A percentile compares a stretch with the other conserved stretches of the same genome.
These are phyloP conservation scores for Pachydiplax longipennis DNA, from an alignment of 2,888 invertebrate genomes.

Conservation along the genomic window DNA sequence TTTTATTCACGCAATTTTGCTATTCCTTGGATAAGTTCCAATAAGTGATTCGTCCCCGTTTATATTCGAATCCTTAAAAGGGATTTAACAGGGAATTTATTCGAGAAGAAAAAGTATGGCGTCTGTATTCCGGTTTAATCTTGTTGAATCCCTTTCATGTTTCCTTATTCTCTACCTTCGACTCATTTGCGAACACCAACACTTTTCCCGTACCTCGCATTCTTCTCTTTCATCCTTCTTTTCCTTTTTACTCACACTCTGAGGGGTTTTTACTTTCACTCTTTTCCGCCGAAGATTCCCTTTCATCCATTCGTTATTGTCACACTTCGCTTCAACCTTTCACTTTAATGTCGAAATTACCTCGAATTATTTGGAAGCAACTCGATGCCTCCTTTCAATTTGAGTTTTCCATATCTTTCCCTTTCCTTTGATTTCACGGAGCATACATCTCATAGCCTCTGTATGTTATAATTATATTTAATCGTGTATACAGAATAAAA, in stretches of 20 bases:
- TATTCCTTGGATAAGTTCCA: neutral
- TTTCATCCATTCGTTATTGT: neutral
- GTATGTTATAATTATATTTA: no score
- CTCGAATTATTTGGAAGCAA: no score
- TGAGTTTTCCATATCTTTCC: no score
- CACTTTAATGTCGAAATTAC: neutral
- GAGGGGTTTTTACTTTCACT: neutral
- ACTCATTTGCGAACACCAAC: neutral
- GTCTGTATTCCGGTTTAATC: neutral
- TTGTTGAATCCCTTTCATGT: neutral
- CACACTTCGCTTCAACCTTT: neutral
- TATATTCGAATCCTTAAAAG: neutral
- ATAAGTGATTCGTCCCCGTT: neutral
- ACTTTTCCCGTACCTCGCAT: neutral
- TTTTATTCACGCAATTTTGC: neutral
- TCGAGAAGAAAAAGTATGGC: neutral
- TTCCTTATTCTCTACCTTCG: neutral
- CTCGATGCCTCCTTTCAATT: no score
- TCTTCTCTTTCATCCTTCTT: neutral
- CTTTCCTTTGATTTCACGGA: no score
- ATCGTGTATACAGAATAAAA: no score
- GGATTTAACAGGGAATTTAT: neutral
- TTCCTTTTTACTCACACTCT: neutral
- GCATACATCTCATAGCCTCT: no score
- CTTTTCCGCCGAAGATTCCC: neutral